Percentiles rank a stretch among this genome's conserved stretches.
Conservation (phyloP, 2,113 vertebrate species). For the Myiozetetes cayanensis region DNA sequence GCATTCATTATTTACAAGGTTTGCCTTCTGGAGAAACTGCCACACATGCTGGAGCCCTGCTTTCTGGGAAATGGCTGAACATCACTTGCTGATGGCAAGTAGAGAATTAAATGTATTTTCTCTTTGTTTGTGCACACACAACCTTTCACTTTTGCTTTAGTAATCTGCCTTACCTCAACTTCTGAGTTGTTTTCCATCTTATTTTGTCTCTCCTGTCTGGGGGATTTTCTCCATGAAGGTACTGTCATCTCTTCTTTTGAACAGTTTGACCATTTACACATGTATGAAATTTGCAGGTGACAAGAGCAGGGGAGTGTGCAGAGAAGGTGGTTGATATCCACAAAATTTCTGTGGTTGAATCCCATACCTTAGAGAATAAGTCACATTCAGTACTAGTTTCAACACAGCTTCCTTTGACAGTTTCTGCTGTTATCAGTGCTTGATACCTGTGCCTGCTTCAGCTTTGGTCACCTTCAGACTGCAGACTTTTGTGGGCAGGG, state of each 20-base stretch:
- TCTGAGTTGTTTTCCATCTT: neutral
- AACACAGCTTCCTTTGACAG: neutral
- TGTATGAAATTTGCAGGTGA: neutral
- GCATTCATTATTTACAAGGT: neutral
- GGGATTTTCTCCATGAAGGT: neutral
- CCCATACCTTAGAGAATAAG: neutral
- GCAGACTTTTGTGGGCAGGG: neutral
- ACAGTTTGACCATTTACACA: neutral
- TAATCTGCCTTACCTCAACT: neutral
- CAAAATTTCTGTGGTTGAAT: neutral
- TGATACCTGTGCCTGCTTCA: neutral
- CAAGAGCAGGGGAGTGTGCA: neutral
- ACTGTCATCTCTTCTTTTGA: neutral
- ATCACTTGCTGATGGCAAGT: neutral
- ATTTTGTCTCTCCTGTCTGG: neutral
- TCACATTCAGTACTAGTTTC: neutral
- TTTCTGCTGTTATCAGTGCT: neutral
- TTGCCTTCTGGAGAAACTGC: neutral
- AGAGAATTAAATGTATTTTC: neutral
- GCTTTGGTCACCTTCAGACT: neutral
- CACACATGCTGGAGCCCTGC: neutral
- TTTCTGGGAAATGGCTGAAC: neutral
- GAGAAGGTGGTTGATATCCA: neutral
- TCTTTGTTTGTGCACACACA: neutral
- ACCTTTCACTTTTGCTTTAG: neutral